phyloP scores from a whole-genome alignment of 2,113 vertebrate species.

The Hiodon alosoides region DNA sequence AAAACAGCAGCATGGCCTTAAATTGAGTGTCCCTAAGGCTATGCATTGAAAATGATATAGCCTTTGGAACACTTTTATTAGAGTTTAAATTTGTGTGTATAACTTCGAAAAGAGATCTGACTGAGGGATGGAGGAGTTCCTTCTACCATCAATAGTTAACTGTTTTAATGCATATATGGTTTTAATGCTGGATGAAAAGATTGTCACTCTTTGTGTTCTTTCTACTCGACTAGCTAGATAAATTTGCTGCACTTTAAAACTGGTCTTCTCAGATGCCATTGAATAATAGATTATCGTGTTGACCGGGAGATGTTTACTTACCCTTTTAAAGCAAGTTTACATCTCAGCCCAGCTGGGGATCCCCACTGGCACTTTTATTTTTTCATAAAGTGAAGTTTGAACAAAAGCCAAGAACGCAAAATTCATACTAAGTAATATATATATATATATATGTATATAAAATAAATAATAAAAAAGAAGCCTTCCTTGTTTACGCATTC shows the following conservation, averaged over 20 bases:
- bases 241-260: constrained; percentile 72
- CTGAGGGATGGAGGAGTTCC: too few relatives aligned
- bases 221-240: constrained; percentile 51
- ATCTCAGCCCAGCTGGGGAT: constrained; percentile 87
- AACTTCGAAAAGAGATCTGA: too few relatives aligned
- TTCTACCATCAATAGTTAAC: background rate
- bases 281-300: constrained; percentile 87
- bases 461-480: constrained; percentile 37
- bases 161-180: background rate
- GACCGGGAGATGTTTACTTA: constrained; percentile 88
- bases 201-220: constrained; percentile 30
- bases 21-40: too few relatives aligned
- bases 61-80: background rate
- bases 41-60: background rate
- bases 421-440: constrained; percentile 74
- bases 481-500: constrained; percentile 89
- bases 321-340: constrained; percentile 81
- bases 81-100: background rate
- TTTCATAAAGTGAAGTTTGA: constrained; percentile 89
- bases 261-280: constrained; percentile 75
- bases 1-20: too few relatives aligned
- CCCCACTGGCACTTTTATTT: constrained; percentile 83
- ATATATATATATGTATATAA: too few relatives aligned
- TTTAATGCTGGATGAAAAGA: too few relatives aligned
- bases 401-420: constrained; percentile 71